Percentiles rank a stretch among this genome's conserved stretches.
Evolutionary conservation across 1,140 invertebrate species (phyloP).

Genomic region (Heliothis subflexa): DNA sequence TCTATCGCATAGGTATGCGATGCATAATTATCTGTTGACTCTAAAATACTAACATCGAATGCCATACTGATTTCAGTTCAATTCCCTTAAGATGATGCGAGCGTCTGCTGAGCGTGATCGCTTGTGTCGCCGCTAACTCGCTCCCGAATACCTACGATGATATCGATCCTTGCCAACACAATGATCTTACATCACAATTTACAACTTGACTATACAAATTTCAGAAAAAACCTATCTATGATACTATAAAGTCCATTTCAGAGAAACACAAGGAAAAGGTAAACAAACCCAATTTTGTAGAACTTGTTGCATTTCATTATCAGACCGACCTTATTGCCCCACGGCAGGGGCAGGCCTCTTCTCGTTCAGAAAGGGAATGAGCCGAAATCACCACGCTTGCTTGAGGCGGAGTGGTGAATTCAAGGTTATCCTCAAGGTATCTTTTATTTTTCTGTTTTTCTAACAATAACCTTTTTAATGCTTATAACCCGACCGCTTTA

Average conservation of each 20-base stretch:
- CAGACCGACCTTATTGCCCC: no score
- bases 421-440: no score
- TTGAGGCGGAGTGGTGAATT: no score
- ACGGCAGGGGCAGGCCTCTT: no score
- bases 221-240: slow-evolving; percentile 84
- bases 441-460: no score
- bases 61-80: slow-evolving; percentile 22
- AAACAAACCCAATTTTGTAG: no score
- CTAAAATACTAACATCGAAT: slow-evolving; percentile 39
- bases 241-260: slow-evolving; percentile 36
- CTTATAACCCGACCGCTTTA: no score
- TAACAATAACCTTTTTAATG: no score
- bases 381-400: no score
- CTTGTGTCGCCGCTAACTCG: neutral
- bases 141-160: slow-evolving; percentile 65
- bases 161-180: slow-evolving; percentile 50
- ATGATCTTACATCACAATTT: slow-evolving; percentile 53
- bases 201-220: slow-evolving; percentile 81
- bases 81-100: slow-evolving; percentile 17
- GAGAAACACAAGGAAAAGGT: no score
- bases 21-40: slow-evolving; percentile 16
- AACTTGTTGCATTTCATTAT: no score
- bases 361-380: no score
- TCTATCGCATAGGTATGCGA: neutral
- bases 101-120: neutral